Evolutionary conservation across 2,888 invertebrate species (phyloP), one percentile per base, ranked within the genome.

Genomic region (Pollenia angustigena): DNA sequence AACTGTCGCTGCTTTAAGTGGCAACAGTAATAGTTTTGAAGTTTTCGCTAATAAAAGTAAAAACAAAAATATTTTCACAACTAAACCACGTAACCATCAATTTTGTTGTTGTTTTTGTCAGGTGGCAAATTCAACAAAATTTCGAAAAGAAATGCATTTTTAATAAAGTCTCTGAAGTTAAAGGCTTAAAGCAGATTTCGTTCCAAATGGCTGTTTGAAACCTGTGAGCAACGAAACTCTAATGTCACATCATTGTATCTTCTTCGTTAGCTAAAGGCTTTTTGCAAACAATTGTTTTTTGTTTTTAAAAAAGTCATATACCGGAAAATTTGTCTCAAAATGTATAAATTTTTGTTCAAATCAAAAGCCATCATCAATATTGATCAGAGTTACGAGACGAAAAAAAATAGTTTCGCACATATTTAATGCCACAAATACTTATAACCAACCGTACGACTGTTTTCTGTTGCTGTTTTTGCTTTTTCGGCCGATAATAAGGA

Each of bases 401-500:
- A 48, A 64, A 52, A 54, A 23, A 14, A 32, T 32, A 14, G 16
- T 18, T 46, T 75, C 69, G 68, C 81, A 82, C 75, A 82, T 68
- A 44, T 10, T 69, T 75, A 60, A 60, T 32, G 74, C 42, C 66
- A 75, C 74, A 52, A 60, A 23, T 56, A 50, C 6, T 1, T 32
- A 6, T 32, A 56, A 54, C 16, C 56, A 58, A 44, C 42, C 68
- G 12, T 40, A 16, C 44, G 14, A 14, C 40, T 11, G 46, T 64
- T 62, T 32, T 32, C 32, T 32, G 32, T 32, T 32, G 32, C n/a
- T 62, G 18, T 56, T 56, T 12, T n/a, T 46, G 42, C 32, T 54
- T 66, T 60, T 69, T 18, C 32, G 8, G 32, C 52, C 52, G 50
- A 68, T 84, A 81, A 87, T 76, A 87, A 87, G 87, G 87, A 87